Evolutionary conservation across 2,113 vertebrate species (phyloP).

Genomic region (Lepisosteus oculatus): DNA sequence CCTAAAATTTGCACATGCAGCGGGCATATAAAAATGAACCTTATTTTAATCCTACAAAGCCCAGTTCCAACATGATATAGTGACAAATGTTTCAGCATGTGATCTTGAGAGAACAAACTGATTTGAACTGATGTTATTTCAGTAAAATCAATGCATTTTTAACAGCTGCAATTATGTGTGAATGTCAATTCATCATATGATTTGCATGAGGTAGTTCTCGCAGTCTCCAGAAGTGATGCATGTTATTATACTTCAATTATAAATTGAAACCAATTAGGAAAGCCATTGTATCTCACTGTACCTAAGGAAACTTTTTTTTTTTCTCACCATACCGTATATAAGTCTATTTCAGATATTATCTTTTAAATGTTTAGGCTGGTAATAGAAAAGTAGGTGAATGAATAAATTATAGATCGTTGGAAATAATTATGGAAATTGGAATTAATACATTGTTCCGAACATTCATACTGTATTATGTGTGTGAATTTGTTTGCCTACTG

Average conservation of each 20-base stretch:
- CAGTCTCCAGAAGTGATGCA: slow-evolving; percentile 61
- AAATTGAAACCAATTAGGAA: slow-evolving; percentile 65
- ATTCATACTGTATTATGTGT: no score
- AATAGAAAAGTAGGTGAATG: no score
- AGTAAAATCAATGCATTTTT: slow-evolving; percentile 61
- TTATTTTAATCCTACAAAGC: no score
- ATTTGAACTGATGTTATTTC: slow-evolving; percentile 63
- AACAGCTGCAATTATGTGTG: slow-evolving; percentile 58
- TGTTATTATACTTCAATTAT: slow-evolving; percentile 73
- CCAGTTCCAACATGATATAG: not conserved
- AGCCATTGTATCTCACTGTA: slow-evolving; percentile 58
- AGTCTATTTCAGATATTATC: not conserved
- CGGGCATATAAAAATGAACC: no score
- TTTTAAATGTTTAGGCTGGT: no score
- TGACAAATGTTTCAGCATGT: slow-evolving; percentile 43
- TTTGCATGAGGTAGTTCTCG: slow-evolving; percentile 70
- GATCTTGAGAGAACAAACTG: slow-evolving; percentile 44
- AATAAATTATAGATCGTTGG: no score
- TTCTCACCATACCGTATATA: slow-evolving; percentile 24
- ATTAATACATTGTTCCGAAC: no score
- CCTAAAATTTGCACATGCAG: no score
- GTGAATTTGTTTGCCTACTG: no score
- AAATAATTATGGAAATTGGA: no score
- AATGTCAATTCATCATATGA: slow-evolving; percentile 64
- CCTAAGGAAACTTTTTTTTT: slow-evolving; percentile 41